Conservation (phyloP, 2,888 invertebrate species). For the Amphimallon solstitiale region DNA sequence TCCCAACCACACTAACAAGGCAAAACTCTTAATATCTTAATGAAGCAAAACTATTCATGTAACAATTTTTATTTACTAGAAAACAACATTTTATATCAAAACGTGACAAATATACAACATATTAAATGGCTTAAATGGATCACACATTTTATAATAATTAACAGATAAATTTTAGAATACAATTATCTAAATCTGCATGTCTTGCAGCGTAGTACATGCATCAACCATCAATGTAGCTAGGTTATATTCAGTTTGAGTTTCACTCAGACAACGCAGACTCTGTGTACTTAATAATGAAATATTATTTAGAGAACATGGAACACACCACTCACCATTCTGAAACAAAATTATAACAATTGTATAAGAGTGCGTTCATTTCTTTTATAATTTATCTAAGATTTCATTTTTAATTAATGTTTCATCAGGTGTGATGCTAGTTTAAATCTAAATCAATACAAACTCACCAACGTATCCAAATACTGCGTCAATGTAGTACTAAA, state of each 20-base stretch:
- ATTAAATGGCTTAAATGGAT: slow-evolving; percentile 11
- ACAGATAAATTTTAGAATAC: neutral
- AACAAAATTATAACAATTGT: slow-evolving; percentile 45
- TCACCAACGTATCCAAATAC: slow-evolving; percentile 78
- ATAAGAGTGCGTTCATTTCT: too few relatives aligned
- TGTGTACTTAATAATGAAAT: slow-evolving; percentile 62
- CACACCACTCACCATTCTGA: slow-evolving; percentile 60
- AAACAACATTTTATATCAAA: slow-evolving; percentile 30
- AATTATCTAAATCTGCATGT: slow-evolving; percentile 45
- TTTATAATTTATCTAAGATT: too few relatives aligned
- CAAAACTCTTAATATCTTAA: too few relatives aligned
- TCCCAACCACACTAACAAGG: too few relatives aligned
- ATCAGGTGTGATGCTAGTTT: too few relatives aligned
- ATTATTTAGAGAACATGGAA: slow-evolving; percentile 54
- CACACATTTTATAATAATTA: slow-evolving; percentile 5
- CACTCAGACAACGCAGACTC: slow-evolving; percentile 61
- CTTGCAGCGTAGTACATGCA: slow-evolving; percentile 60
- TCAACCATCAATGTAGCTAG: slow-evolving; percentile 65
- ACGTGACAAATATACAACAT: slow-evolving; percentile 17
- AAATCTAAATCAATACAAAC: slow-evolving; percentile 38
- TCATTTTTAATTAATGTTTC: too few relatives aligned
- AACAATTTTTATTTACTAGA: slow-evolving; percentile 13
- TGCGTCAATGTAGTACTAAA: slow-evolving; percentile 80
- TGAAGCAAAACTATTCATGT: neutral
- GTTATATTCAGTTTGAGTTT: slow-evolving; percentile 60